Evolutionary conservation across 2,797 vertebrate genomes (phyloP), one percentile per base, ranked within the genome.

Genomic region (Ctenopoma multispine): DNA sequence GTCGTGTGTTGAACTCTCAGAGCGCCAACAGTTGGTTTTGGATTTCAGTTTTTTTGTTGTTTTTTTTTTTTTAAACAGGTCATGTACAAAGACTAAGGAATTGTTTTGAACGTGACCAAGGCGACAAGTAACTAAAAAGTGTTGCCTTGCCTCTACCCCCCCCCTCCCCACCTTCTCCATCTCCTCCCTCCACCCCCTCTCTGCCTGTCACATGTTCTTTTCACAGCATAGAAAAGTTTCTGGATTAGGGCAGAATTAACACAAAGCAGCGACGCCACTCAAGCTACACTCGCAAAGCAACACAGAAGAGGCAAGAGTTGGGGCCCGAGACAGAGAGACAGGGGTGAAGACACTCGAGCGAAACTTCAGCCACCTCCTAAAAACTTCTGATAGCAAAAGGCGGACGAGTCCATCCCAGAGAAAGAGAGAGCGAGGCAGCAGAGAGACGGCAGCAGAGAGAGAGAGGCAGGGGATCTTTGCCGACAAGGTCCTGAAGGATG

Each of bases 141-240:
- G 82, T 86, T 81, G 60, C 85, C 67, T 76, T 75, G 27, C 41
- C 63, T 7, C 34, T 31, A 21, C 24, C 56, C 4, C 15, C n/a
- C 53, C 44, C 21, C 8, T 14, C 23, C 23, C 48, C 44, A 21
- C 40, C 34, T 18, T 1, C 57, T 29, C 63, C 29, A n/a, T 13
- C 55, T 36, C 50, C 41, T 18, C 73, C 76, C 80, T 56, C 77
- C 72, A 31, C 72, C 80, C 80, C 64, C 75, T 82, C 79, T 88
- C 86, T 81, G 69, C 72, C 74, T 93, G 93, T 94, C 94, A 95
- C 94, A 93, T 95, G 94, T 90, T 89, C 92, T 71, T 93, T 94
- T 94, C 91, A 94, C 93, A 95, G 93, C 89, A 91, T 94, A 93
- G 94, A 94, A 95, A 95, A 94, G 93, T 94, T 94, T 92, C 92